Conservation (phyloP, 2,888 invertebrate species). For the Patella depressa region DNA sequence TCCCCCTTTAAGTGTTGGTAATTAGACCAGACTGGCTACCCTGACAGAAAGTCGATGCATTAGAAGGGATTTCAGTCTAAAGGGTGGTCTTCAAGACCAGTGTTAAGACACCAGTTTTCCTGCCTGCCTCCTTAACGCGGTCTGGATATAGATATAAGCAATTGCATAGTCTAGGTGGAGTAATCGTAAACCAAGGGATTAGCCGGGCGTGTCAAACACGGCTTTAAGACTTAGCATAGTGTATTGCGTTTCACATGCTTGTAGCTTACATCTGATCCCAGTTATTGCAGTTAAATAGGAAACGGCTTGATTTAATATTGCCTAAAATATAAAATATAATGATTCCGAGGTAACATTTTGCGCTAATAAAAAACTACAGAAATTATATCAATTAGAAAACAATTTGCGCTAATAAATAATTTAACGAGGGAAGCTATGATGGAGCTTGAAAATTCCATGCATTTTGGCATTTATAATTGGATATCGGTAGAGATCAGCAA, state of each 20-base stretch:
- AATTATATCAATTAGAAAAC: too few species aligned
- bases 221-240: not conserved
- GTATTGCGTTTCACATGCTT: not conserved
- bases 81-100: not conserved
- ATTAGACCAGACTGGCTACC: not conserved
- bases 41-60: not conserved
- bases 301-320: not conserved
- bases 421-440: too few species aligned
- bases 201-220: conserved; percentile 12
- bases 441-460: too few species aligned
- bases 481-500: too few species aligned
- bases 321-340: too few species aligned
- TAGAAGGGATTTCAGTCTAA: not conserved
- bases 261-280: not conserved
- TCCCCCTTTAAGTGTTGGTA: not conserved
- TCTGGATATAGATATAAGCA: not conserved
- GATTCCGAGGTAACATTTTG: too few species aligned
- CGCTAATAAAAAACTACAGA: too few species aligned
- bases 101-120: not conserved
- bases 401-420: too few species aligned
- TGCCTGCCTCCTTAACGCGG: not conserved
- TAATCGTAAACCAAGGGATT: conserved; percentile 7
- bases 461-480: too few species aligned
- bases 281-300: conserved; percentile 5
- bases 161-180: conserved; percentile 10